These are phyloP conservation scores for Hipparchia sbordonii DNA, from an alignment of 2,888 invertebrate species.

Conservation along the genomic window DNA sequence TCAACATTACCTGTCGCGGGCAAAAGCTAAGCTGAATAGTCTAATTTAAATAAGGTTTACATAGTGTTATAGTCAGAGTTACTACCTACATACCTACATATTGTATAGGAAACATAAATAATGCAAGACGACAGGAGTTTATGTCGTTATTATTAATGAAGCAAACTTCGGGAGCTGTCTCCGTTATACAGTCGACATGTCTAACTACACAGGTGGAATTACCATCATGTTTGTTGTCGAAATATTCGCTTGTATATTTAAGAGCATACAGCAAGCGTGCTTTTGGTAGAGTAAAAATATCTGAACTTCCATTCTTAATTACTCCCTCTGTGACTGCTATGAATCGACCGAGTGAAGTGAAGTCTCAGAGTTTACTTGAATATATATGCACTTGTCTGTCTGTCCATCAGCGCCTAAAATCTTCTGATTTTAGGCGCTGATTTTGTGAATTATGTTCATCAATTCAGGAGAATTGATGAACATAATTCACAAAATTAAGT, in stretches of 20 bases:
- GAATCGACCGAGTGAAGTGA: background rate
- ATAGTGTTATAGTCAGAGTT: background rate
- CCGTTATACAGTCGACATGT: slow-evolving; percentile 64
- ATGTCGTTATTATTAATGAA: slow-evolving; percentile 35
- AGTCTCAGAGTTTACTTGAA: background rate
- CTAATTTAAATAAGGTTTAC: background rate
- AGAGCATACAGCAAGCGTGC: slow-evolving; percentile 13
- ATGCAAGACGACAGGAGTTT: slow-evolving; percentile 20
- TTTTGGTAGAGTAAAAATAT: background rate
- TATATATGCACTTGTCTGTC: too few relatives aligned
- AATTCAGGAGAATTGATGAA: too few relatives aligned
- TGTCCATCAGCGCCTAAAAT: too few relatives aligned
- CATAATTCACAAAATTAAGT: too few relatives aligned
- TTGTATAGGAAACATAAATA: background rate
- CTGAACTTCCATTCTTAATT: background rate
- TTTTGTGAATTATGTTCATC: too few relatives aligned
- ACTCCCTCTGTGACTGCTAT: background rate
- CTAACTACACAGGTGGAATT: slow-evolving; percentile 79
- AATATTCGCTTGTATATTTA: slow-evolving; percentile 25
- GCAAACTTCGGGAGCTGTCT: slow-evolving; percentile 55
- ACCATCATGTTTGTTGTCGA: slow-evolving; percentile 65
- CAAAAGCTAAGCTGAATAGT: too few relatives aligned
- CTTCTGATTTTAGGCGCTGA: too few relatives aligned
- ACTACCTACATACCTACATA: background rate
- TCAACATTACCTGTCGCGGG: too few relatives aligned